These are phyloP conservation scores for Cataglyphis albicans DNA, from an alignment of 2,888 invertebrate genomes.

Conservation along the genomic window DNA sequence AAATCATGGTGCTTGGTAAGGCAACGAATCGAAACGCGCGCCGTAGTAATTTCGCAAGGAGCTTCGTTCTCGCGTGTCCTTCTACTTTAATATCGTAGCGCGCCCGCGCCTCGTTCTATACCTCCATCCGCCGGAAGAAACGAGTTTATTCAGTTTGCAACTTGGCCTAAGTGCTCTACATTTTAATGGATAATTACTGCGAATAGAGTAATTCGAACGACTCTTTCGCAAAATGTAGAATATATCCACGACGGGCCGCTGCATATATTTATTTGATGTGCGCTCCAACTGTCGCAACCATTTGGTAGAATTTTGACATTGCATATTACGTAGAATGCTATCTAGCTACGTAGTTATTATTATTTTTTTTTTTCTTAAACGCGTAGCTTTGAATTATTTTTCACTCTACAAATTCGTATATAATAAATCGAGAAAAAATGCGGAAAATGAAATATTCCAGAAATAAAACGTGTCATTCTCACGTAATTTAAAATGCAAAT, in stretches of 20 bases:
- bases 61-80: conserved; percentile 44
- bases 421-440: neutral
- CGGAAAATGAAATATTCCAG: neutral
- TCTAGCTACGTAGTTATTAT: neutral
- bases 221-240: conserved; percentile 29
- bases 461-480: neutral
- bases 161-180: conserved; percentile 48
- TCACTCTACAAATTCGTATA: neutral
- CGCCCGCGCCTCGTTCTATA: conserved; percentile 21
- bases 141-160: conserved; percentile 53
- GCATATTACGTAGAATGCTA: conserved; percentile 7
- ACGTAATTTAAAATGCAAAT: neutral
- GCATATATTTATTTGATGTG: conserved; percentile 44
- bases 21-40: conserved; percentile 58
- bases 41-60: conserved; percentile 53
- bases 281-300: conserved; percentile 27
- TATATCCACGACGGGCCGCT: neutral
- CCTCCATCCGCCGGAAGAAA: conserved; percentile 27
- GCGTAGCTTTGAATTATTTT: neutral
- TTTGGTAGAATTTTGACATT: conserved; percentile 4
- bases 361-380: neutral
- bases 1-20: conserved; percentile 64
- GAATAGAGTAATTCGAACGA: conserved; percentile 49
- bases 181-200: conserved; percentile 53
- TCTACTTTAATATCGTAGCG: conserved; percentile 27